phyloP scores from a whole-genome alignment of 2,113 vertebrate genomes.

The Edolisoma coerulescens region DNA sequence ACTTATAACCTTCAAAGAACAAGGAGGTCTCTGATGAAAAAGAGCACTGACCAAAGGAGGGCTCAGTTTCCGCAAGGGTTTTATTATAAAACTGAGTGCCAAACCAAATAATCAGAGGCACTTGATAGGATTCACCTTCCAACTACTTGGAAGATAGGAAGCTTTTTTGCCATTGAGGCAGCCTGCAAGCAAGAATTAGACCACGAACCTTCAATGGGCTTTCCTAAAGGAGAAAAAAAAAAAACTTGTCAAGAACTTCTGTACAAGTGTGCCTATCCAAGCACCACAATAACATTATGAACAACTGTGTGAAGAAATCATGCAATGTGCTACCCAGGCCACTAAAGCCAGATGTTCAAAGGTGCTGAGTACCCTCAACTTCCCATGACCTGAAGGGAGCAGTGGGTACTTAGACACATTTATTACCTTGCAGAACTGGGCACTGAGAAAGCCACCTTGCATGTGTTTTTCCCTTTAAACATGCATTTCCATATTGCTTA shows the following conservation, averaged over 20 bases:
- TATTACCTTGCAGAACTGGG: neutral
- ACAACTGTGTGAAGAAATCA: neutral
- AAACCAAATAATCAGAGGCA: neutral
- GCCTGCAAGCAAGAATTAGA: neutral
- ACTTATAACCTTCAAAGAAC: neutral
- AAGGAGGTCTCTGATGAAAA: neutral
- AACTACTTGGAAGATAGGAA: neutral
- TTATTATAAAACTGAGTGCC: neutral
- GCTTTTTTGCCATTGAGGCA: neutral
- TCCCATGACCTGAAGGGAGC: neutral
- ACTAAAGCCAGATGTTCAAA: neutral
- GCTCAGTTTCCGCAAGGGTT: neutral
- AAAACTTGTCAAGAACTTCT: neutral
- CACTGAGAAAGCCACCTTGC: neutral
- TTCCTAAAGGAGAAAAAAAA: neutral
- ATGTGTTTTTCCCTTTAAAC: conserved; percentile 11
- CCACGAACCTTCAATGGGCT: neutral
- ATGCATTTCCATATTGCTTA: conserved; percentile 1
- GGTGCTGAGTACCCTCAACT: neutral
- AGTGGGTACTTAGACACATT: neutral
- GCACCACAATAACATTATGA: neutral
- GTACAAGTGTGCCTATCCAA: neutral
- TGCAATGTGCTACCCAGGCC: neutral
- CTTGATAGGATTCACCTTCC: neutral
- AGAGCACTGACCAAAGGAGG: neutral